These are phyloP conservation scores for Xerus inauris DNA, from an alignment of 2,113 vertebrate genomes.

Conservation along the genomic window DNA sequence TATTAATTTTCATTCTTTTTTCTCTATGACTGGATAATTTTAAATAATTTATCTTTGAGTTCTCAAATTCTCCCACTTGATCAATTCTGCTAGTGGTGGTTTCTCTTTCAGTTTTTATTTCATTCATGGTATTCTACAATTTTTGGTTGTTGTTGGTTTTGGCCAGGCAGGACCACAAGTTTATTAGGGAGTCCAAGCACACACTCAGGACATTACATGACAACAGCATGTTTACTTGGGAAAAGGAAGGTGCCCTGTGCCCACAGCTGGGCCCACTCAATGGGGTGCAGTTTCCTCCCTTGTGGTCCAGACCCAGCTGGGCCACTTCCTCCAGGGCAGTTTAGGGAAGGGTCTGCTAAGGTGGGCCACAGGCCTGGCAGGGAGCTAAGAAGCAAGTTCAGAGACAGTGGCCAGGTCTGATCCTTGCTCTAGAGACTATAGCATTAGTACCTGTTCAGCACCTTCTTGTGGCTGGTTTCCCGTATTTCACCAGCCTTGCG, in stretches of 20 bases:
- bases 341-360: neutral
- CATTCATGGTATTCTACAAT: too few species aligned
- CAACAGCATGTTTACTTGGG: neutral
- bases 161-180: constrained; percentile 55
- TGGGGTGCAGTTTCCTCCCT: constrained; percentile 36
- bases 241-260: neutral
- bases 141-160: too few species aligned
- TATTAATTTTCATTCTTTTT: too few species aligned
- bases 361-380: neutral
- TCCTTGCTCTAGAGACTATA: constrained; percentile 94
- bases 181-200: constrained; percentile 71
- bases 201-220: constrained; percentile 42
- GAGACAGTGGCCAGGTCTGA: neutral
- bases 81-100: too few species aligned
- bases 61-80: too few species aligned
- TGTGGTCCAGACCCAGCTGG: constrained; percentile 49
- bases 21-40: too few species aligned
- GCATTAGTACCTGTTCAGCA: constrained; percentile 97
- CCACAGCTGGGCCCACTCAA: constrained; percentile 24
- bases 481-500: constrained; percentile 97
- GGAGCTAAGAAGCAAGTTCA: neutral
- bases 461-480: constrained; percentile 98
- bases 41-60: too few species aligned
- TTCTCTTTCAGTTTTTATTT: too few species aligned
- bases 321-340: constrained; percentile 24